Percentiles rank a stretch among this genome's conserved stretches.
Conservation (phyloP, 2,113 vertebrate genomes). For the Alces alces region DNA sequence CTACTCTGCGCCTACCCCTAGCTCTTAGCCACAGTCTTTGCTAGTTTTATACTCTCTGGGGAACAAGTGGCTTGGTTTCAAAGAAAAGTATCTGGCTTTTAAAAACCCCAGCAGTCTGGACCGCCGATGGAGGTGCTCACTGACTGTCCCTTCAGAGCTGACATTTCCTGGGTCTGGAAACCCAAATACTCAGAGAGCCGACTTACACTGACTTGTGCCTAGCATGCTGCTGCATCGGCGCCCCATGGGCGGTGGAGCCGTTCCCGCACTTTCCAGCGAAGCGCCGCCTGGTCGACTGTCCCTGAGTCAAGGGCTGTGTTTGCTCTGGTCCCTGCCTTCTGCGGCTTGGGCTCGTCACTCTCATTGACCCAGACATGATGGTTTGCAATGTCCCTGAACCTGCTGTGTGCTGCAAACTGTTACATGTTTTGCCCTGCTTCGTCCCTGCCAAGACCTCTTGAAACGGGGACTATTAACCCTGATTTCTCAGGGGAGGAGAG, state of each 20-base stretch:
- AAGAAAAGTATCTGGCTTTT: not conserved
- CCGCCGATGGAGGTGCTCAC: fast-evolving
- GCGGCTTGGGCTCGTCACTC: not conserved
- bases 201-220: fast-evolving
- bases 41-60: fast-evolving
- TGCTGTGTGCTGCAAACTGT: no score
- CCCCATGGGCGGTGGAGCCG: fast-evolving
- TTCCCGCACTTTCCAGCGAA: fast-evolving
- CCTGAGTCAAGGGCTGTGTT: fast-evolving
- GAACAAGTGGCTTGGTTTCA: not conserved
- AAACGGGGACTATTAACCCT: not conserved
- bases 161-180: not conserved
- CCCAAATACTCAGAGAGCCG: fast-evolving
- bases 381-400: fast-evolving
- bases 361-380: not conserved
- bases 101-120: not conserved
- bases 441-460: not conserved
- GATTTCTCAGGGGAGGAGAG: not conserved
- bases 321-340: not conserved
- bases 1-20: not conserved
- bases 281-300: fast-evolving
- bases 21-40: fast-evolving
- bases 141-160: fast-evolving
- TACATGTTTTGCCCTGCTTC: fast-evolving
- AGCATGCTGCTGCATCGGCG: fast-evolving